Evolutionary conservation across 2,888 invertebrate species (phyloP), one percentile per base, ranked within the genome.

Genomic region (Hypolimnas misippus): DNA sequence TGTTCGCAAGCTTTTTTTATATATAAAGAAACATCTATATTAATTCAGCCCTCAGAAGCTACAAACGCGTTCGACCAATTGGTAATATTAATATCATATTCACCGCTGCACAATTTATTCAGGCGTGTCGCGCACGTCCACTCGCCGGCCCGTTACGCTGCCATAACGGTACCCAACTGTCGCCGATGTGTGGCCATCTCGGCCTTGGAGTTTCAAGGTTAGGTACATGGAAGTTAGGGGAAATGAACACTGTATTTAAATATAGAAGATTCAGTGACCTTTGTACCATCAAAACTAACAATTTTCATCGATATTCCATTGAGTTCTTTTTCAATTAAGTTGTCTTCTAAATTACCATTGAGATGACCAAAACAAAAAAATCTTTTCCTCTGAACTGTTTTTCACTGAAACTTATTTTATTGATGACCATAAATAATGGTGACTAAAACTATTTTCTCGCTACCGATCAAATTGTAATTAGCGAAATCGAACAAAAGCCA

Each of bases 81-180:
- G 49, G 6, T 25, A 6, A 21, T 49, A 49, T 25, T 29, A 29
- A 49, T 49, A 49, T 49, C 49, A 49, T 14, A 16, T 21, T 46
- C 40, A 60, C 42, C 53, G 56, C 33, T n/a, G 58, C 57, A 57
- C 57, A 38, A 57, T 46, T 46, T 55, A 64, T 19, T 61, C 53
- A 54, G 52, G 40, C 57, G 65, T 60, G 40, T 44, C 31, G 5
- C 21, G 53, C 59, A 49, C 59, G 56, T 51, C 65, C 62, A 63
- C 53, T 62, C 57, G n/a, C 52, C 61, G 68, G 54, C 46, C 66
- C 70, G 70, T 70, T 69, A 70, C 57, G 19, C 46, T 55, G 52
- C 53, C 54, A 63, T 70, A 69, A 70, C 65, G 70, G 67, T 62
- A 69, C 54, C 17, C 33, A 40, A 46, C 51, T 60, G 61, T 57